These are phyloP conservation scores for Montipora sp. DNA, from an alignment of 64 coral and sea anemone genomes.

Conservation along the genomic window DNA sequence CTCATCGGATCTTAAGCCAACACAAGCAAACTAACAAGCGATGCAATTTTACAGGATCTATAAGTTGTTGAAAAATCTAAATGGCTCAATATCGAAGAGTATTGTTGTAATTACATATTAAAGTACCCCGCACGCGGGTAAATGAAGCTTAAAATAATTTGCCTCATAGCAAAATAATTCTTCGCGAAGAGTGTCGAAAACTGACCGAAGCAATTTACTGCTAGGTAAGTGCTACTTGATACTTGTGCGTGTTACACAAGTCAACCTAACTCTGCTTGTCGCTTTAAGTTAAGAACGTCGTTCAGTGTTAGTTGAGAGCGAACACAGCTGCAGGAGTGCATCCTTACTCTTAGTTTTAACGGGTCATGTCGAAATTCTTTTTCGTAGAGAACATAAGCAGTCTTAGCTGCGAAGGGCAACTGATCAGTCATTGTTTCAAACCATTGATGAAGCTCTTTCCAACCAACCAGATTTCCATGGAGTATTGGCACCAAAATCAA, in stretches of 20 bases:
- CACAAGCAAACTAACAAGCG: slow-evolving; percentile 8
- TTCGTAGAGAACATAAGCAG: too few species aligned
- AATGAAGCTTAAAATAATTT: slow-evolving; percentile 3
- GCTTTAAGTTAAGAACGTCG: neutral
- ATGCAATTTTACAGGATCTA: neutral
- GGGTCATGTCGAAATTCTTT: neutral
- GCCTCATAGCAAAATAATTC: neutral
- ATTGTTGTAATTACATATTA: slow-evolving; percentile 9
- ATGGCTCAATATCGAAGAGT: slow-evolving; percentile 39
- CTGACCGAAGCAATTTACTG: neutral
- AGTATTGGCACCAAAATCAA: neutral
- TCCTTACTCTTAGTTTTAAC: neutral
- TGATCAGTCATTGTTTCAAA: neutral
- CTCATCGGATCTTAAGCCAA: neutral
- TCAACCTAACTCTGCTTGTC: too few species aligned
- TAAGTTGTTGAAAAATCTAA: slow-evolving; percentile 12
- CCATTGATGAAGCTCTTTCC: neutral
- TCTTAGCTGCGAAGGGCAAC: neutral
- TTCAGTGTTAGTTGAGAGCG: neutral
- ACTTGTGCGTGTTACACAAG: too few species aligned
- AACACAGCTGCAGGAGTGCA: neutral
- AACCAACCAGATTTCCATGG: neutral
- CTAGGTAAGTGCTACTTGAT: slow-evolving; percentile 32
- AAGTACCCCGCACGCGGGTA: slow-evolving; percentile 1
- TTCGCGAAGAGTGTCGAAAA: neutral